A percentile compares a stretch with the other conserved stretches of the same genome.
Conservation (phyloP, 2,888 invertebrate species). For the Metalampra italica region DNA sequence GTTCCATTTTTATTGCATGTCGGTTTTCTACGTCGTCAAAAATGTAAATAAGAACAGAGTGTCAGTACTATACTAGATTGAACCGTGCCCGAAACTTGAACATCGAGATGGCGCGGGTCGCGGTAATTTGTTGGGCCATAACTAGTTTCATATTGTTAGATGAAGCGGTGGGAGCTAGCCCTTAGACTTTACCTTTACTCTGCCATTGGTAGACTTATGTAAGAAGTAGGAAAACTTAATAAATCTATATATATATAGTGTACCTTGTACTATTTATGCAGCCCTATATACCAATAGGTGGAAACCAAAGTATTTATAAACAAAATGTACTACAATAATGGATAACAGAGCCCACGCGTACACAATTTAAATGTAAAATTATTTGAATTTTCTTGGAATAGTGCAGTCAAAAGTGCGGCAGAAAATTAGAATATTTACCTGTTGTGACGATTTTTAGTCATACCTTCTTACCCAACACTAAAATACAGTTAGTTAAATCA, state of each 20-base stretch:
- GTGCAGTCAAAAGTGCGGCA: not conserved
- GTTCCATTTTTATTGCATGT: no score
- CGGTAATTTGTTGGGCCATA: not conserved
- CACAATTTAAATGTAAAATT: constrained; percentile 1
- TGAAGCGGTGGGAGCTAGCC: not conserved
- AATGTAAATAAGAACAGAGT: no score
- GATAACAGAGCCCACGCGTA: constrained; percentile 5
- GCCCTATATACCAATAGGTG: no score
- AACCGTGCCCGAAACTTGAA: not conserved
- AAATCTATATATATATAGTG: no score
- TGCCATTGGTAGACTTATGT: not conserved
- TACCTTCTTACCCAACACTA: no score
- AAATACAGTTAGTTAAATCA: no score
- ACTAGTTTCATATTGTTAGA: not conserved
- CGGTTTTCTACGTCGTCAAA: no score
- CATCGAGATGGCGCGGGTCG: not conserved
- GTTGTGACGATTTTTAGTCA: no score
- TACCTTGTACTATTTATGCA: no score
- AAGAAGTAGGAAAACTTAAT: no score
- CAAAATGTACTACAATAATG: not conserved
- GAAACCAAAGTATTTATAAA: no score
- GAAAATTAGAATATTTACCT: not conserved
- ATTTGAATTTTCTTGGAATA: not conserved
- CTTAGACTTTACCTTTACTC: not conserved
- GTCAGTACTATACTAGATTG: no score